Base-by-base conservation (phyloP, 2,797 vertebrate species). In the Characodon lateralis region DNA sequence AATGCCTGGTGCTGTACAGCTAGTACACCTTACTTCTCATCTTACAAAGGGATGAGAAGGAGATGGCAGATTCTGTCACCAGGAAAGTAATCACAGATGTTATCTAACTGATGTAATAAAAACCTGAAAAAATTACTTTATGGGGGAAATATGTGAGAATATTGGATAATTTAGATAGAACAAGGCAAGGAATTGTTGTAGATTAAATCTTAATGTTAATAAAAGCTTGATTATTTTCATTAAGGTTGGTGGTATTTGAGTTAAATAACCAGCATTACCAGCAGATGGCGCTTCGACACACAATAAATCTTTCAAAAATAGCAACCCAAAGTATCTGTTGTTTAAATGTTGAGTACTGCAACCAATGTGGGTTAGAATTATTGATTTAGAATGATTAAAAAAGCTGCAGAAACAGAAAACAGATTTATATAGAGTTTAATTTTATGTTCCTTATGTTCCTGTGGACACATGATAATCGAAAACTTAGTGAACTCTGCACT, bases 231-330 rank as follows among this genome's bases (percentile, higher is more conserved):
- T 65, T 51, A 41, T 12, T 12, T 71, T 43, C 41, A 46, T 16
- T 65, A 28, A 31, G 43, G 4, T 24, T 22, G 74, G 71, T 46
- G 14, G 39, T 31, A 69, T 46, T 41, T 84, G 18, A 72, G 68
- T 4, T 35, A 12, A 77, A 20, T 4, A 71, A 50, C 5, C 41
- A 69, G 0, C 0, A 39, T 26, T 14, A 65, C 91, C 94, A 94
- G 87, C 84, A 95, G 94, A 92, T 91, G 94, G 93, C 91, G 72
- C 73, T 43, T 75, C 74, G 31, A 83, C 76, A 87, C 81, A 20
- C 76, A 74, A 73, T 77, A 22, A 1, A 71, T 58, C 65, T 31
- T 75, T 24, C 63, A 28, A 31, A 35, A 69, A 53, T 18, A 75
- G n/a, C 22, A 68, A 39, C 65, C n/a, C 39, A 14, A 24, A 74